phyloP scores from a whole-genome alignment of 2,888 invertebrate genomes.

The Athripsodes cinereus region DNA sequence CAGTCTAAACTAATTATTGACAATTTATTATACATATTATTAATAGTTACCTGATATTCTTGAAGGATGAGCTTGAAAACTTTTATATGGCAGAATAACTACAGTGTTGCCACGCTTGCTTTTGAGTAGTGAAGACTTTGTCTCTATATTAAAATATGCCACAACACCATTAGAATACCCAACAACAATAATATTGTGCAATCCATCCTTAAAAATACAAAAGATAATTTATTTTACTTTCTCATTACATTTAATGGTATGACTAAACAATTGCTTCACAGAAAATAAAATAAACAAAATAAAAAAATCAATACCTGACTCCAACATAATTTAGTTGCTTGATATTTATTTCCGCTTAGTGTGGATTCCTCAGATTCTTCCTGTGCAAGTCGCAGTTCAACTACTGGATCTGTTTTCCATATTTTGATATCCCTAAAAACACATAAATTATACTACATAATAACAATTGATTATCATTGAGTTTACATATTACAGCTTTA shows the following conservation, averaged over 20 bases:
- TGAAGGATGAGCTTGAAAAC: conserved; percentile 53
- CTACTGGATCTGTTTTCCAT: conserved; percentile 44
- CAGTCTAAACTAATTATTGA: not conserved
- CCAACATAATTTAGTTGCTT: conserved; percentile 49
- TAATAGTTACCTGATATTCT: conserved; percentile 50
- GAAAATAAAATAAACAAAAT: too few relatives aligned
- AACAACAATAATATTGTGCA: conserved; percentile 53
- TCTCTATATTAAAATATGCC: conserved; percentile 56
- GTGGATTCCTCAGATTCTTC: conserved; percentile 28
- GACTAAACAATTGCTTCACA: too few relatives aligned
- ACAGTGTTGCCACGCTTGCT: conserved; percentile 37
- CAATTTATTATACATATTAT: not conserved
- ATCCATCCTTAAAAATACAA: conserved; percentile 27
- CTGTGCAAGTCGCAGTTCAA: conserved; percentile 36
- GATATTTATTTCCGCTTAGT: conserved; percentile 34
- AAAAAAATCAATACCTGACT: conserved; percentile 39
- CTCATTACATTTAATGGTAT: too few relatives aligned
- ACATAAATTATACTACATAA: conserved; percentile 8
- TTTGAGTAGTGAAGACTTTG: conserved; percentile 47
- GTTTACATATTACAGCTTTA: not conserved
- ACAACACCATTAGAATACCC: conserved; percentile 64
- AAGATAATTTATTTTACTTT: too few relatives aligned
- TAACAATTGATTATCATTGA: not conserved
- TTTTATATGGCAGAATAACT: conserved; percentile 51
- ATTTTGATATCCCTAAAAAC: conserved; percentile 32